These are phyloP conservation scores for Anas platyrhynchos DNA, from an alignment of 2,113 vertebrate species.

Conservation along the genomic window DNA sequence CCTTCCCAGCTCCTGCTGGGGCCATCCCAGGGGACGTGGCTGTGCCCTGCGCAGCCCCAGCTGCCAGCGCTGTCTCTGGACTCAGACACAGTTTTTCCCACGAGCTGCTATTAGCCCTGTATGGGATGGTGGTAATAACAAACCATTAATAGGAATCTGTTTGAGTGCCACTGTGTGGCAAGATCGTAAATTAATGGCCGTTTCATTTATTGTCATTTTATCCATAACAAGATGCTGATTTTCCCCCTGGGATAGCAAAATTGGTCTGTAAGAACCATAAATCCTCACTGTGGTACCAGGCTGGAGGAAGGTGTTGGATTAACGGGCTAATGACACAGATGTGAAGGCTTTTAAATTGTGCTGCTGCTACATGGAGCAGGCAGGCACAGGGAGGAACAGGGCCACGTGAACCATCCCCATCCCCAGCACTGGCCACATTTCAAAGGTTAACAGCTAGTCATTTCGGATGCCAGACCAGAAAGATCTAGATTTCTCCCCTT, in stretches of 20 bases:
- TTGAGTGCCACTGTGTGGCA: conserved; percentile 50
- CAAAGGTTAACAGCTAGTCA: accelerated
- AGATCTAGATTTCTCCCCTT: not conserved
- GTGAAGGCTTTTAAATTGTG: not conserved
- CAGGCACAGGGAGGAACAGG: not conserved
- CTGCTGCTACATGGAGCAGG: not conserved
- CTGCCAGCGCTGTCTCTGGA: not conserved
- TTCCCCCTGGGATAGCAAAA: conserved; percentile 62
- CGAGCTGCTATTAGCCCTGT: conserved; percentile 34
- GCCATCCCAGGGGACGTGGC: not conserved
- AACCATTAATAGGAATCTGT: conserved; percentile 34
- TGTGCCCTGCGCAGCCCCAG: accelerated
- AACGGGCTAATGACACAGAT: conserved; percentile 38
- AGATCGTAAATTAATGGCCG: conserved; percentile 41
- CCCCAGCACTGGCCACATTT: not conserved
- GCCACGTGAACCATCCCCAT: not conserved
- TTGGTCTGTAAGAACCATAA: conserved; percentile 59
- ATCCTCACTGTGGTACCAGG: not conserved
- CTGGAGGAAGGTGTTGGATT: conserved; percentile 28
- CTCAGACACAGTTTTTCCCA: not conserved
- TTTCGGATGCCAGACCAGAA: not conserved
- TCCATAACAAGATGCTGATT: conserved; percentile 62
- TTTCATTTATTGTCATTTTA: conserved; percentile 69
- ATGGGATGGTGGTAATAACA: conserved; percentile 36
- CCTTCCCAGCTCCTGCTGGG: too few relatives aligned